A percentile compares a stretch with the other conserved stretches of the same genome.
phyloP scores from a whole-genome alignment of 2,113 vertebrate species.

The Halcyon senegalensis region DNA sequence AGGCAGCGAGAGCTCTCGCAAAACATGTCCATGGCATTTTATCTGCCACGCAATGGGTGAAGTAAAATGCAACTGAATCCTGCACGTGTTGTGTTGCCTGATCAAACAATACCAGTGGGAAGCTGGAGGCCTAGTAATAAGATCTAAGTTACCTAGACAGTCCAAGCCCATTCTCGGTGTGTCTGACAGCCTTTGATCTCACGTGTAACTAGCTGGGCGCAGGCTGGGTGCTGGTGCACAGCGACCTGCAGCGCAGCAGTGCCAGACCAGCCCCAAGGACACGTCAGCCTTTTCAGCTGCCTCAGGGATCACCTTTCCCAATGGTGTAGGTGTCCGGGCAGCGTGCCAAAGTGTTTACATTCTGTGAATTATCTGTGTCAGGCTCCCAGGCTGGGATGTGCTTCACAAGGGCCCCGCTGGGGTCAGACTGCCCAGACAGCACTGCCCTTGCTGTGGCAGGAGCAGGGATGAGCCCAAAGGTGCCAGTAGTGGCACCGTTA shows the following conservation, averaged over 20 bases:
- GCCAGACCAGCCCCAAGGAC: background rate
- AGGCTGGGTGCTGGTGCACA: background rate
- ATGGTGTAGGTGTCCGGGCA: background rate
- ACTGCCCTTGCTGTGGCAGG: background rate
- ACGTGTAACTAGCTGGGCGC: background rate
- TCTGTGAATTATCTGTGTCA: background rate
- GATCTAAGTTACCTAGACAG: background rate
- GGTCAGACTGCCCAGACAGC: background rate
- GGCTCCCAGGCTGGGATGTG: background rate
- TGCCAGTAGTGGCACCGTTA: background rate
- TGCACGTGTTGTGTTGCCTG: background rate
- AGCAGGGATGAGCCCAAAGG: background rate
- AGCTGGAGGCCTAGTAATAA: background rate
- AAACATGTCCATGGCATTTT: background rate
- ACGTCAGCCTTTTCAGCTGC: background rate
- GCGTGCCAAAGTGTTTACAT: rapidly evolving
- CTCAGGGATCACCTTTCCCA: background rate
- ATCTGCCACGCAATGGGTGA: background rate
- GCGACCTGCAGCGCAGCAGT: rapidly evolving
- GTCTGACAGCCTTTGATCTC: background rate
- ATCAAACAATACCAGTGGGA: background rate
- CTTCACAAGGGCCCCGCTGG: background rate
- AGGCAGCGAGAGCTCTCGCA: background rate
- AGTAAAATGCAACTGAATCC: background rate
- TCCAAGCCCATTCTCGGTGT: rapidly evolving